Evolutionary conservation across 2,888 invertebrate genomes (phyloP), one percentile per base, ranked within the genome.

Genomic region (Leptodirus hochenwartii): DNA sequence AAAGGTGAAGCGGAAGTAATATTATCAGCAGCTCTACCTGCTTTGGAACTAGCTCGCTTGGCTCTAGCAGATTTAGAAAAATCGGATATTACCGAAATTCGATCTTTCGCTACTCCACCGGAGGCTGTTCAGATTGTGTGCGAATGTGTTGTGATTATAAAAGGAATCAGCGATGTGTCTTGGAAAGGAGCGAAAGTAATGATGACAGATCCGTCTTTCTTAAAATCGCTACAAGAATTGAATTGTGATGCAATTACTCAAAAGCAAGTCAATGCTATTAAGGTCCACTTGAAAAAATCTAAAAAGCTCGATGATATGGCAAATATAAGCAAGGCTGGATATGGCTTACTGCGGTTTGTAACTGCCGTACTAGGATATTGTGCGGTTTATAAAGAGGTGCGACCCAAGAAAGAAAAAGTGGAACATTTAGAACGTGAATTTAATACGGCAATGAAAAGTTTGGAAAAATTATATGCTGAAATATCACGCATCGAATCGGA

Each of bases 71-170:
- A 85, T 39, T 58, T 91, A 25, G 84, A 88, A 29, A 88, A 88
- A 55, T 68, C 75, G 1, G 90, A 90, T 45, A 88, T 91, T 41
- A 87, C 87, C 13, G 88, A 91, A 59, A 88, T 90, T 39, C 59
- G 88, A 43, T 87, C 87, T 0, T 88, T 90, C 47, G 81, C 85
- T 5, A 87, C 85, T 1, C 90, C 90, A 0, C 88, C 88, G 0
- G 80, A 84, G 41, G 74, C 84, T 9, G 88, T 90, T 15, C 87
- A 88, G 60, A 37, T 76, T 1, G 80, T 91, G 1, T 84, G 84
- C 48, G 90, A 91, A 50, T 87, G 87, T 47, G 76, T 91, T 12
- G 81, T 78, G 1, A 84, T 90, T 29, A 64, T 91, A 33, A 68
- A 77, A 37, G 82, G 41, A 11, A 38, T 39, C 11, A 41, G 38